Conservation (phyloP, 2,797 vertebrate species). For the Tangara arthus region DNA sequence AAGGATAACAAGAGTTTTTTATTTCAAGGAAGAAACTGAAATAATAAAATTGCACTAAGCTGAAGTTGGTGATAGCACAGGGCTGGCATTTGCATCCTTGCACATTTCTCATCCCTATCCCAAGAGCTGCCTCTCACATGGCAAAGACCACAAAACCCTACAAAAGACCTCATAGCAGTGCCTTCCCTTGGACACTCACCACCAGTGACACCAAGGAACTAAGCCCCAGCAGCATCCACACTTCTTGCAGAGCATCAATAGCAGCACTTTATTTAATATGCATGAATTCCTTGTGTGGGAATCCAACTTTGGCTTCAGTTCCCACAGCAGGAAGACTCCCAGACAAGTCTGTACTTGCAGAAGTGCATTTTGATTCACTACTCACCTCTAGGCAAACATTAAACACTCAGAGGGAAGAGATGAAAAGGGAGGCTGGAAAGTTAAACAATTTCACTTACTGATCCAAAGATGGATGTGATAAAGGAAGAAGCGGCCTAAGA, state of each 20-base stretch:
- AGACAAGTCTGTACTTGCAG: slow-evolving; percentile 27
- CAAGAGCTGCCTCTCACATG: neutral
- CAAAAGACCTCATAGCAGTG: neutral
- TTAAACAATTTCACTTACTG: slow-evolving; percentile 81
- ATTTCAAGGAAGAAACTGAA: neutral
- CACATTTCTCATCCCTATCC: neutral
- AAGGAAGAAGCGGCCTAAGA: slow-evolving; percentile 96
- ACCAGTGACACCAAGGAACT: neutral
- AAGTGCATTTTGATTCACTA: slow-evolving; percentile 7
- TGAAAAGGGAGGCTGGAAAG: neutral
- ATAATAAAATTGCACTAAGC: neutral
- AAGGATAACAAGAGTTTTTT: neutral
- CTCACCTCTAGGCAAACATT: slow-evolving; percentile 18
- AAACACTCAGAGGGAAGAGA: neutral
- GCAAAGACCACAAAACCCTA: neutral
- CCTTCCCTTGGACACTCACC: neutral
- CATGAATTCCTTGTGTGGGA: slow-evolving; percentile 22
- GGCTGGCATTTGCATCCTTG: neutral
- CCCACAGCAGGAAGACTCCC: slow-evolving; percentile 36
- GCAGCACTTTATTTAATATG: neutral
- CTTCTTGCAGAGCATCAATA: neutral
- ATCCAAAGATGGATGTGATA: slow-evolving; percentile 99
- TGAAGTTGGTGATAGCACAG: neutral
- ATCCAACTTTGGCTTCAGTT: slow-evolving; percentile 21
- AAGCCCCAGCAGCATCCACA: neutral